Base-by-base conservation (phyloP, 2,113 vertebrate genomes). In the Chunga burmeisteri region DNA sequence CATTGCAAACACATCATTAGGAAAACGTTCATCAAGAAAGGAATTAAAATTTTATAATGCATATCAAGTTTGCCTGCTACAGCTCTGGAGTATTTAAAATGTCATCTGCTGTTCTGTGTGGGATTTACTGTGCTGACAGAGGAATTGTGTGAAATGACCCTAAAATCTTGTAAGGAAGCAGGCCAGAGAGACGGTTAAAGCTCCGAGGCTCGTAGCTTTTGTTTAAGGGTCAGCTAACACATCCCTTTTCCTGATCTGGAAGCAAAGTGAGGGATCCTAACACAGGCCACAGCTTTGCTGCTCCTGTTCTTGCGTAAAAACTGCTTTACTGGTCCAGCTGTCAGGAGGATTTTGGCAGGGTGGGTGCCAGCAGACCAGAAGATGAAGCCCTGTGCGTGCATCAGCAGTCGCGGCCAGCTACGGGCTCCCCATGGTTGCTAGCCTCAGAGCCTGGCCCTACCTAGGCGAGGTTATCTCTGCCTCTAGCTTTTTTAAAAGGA, bases 21-120 rank as follows among this genome's bases (percentile, higher is more conserved):
- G 93, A 97, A 96, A 97, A 96, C 81, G n/a, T 81, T 97, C 61
- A 80, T 96, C 90, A 85, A 93, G 75, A 96, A 94, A 95, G 66
- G 84, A 98, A 96, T 81, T 88, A 86, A 92, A 96, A 97, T 96
- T 97, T 97, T 96, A 96, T 94, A 97, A 96, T 34, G 71, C 46
- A 3, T 62, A 66, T 77, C 95, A 96, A 97, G 75, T 96, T 97
- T 97, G 92, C 58, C 55, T 94, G 90, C 87, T 96, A 90, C 55
- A 94, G 49, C 56, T 91, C 74, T 86, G 78, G 78, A 96, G 62
- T 91, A 77, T 93, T 93, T 93, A 95, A 95, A 97, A 92, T 77
- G 86, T 87, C 78, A 73, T 85, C 46, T 95, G 70, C 78, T 4
- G 0, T 66, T 94, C 70, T 73, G 38, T 61, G 63, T 84, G 62